Percentiles rank a stretch among this genome's conserved stretches.
phyloP scores from a whole-genome alignment of 2,113 vertebrate genomes.

The Myrmecobius fasciatus region DNA sequence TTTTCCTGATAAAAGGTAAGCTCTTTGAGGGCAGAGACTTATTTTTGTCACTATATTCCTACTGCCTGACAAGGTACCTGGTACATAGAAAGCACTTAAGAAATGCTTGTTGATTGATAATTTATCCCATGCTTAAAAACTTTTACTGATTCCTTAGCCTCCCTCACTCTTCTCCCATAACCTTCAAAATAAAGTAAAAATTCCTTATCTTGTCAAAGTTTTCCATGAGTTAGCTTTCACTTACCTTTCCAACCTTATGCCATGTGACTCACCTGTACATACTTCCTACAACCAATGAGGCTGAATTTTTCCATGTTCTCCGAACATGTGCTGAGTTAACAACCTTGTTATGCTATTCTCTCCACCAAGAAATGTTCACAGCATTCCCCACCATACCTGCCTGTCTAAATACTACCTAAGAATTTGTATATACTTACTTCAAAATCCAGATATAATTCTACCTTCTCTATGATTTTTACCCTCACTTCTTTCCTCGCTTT shows the following conservation, averaged over 20 bases:
- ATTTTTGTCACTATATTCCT: neutral
- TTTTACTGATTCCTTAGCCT: neutral
- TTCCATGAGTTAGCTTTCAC: neutral
- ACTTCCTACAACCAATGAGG: neutral
- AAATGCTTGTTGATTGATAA: neutral
- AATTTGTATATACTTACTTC: neutral
- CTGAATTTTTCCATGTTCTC: neutral
- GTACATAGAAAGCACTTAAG: neutral
- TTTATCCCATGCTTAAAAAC: neutral
- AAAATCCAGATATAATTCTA: neutral
- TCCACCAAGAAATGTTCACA: neutral
- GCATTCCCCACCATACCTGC: neutral
- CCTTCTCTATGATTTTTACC: neutral
- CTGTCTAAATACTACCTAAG: neutral
- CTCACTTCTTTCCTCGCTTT: neutral
- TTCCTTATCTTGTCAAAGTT: neutral
- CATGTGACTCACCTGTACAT: neutral
- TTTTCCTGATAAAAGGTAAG: neutral
- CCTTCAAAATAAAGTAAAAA: neutral
- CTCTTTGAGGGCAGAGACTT: neutral
- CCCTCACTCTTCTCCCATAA: neutral
- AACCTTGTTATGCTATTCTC: neutral
- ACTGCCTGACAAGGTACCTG: too few species aligned
- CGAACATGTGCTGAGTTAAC: neutral
- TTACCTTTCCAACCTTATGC: conserved; percentile 9